Evolutionary conservation across 2,888 invertebrate species (phyloP), one percentile per base, ranked within the genome.

Genomic region (Drosophila peninsularis): DNA sequence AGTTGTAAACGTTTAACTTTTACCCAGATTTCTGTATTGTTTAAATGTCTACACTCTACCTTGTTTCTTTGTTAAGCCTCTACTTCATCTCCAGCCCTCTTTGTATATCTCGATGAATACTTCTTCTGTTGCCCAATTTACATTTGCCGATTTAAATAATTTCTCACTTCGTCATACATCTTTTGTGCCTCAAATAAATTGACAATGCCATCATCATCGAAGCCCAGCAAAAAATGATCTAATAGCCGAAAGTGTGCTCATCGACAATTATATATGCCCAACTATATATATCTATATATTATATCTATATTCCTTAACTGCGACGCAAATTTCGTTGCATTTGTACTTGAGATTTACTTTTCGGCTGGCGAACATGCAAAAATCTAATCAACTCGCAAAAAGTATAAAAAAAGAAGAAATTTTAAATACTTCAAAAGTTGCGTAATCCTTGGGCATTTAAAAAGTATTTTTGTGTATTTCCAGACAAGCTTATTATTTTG

Each of bases 271-370:
- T 85, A 83, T 42, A 62, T 45, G 11, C 52, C 44, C 67, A 79
- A 71, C 58, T 70, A 74, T 67, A 55, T 54, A 44, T 42, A 56
- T 34, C 27, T 37, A 19, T 68, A 54, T 78, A 66, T 66, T 52
- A 53, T 75, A 65, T 62, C 62, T 54, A 65, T 65, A 57, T 82
- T 67, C 68, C 78, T 66, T 62, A 71, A 75, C 70, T 88, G 80
- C 83, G 83, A 60, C 82, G 88, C 73, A 71, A 75, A 78, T 75
- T 79, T 52, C 42, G 64, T 67, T 83, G 88, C 86, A 88, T 60
- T 82, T 75, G 54, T 68, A 84, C 85, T 76, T 71, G 77, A 88
- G 82, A 76, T 82, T 85, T 82, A 69, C 54, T 63, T 63, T 71
- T 82, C 42, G 55, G 52, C 37, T 27, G 66, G 24, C 49, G 44